Conservation (phyloP, 2,888 invertebrate species). For the Ectropis crepuscularia region DNA sequence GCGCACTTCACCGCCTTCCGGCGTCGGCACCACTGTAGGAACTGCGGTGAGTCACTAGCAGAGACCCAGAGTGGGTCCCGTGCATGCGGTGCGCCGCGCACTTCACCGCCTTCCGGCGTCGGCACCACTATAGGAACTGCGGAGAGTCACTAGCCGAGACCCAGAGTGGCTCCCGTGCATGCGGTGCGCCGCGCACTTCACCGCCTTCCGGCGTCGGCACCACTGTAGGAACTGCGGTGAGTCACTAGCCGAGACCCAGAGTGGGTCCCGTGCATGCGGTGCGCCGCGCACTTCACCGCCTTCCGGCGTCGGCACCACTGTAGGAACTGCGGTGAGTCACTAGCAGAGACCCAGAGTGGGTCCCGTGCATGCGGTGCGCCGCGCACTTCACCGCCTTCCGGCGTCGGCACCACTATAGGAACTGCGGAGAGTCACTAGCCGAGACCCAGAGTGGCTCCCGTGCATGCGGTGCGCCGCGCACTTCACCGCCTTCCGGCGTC, state of each 20-base stretch:
- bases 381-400: constrained; percentile 97
- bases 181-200: constrained; percentile 96
- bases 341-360: constrained; percentile 94
- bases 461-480: constrained; percentile 95
- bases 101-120: constrained; percentile 97
- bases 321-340: constrained; percentile 92
- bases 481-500: constrained; percentile 97
- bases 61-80: constrained; percentile 96
- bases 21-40: constrained; percentile 97
- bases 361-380: constrained; percentile 98
- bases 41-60: constrained; percentile 89
- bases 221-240: constrained; percentile 98
- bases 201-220: constrained; percentile 96
- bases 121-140: constrained; percentile 99
- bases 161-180: constrained; percentile 99
- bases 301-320: constrained; percentile 98
- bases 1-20: constrained; percentile 97
- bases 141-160: constrained; percentile 84
- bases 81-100: constrained; percentile 97
- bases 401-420: constrained; percentile 97
- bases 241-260: constrained; percentile 86
- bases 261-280: constrained; percentile 99
- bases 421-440: constrained; percentile 88
- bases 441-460: constrained; percentile 95
- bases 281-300: constrained; percentile 96